Base-by-base conservation (phyloP, 2,888 invertebrate genomes). In the Drosophila affinis region DNA sequence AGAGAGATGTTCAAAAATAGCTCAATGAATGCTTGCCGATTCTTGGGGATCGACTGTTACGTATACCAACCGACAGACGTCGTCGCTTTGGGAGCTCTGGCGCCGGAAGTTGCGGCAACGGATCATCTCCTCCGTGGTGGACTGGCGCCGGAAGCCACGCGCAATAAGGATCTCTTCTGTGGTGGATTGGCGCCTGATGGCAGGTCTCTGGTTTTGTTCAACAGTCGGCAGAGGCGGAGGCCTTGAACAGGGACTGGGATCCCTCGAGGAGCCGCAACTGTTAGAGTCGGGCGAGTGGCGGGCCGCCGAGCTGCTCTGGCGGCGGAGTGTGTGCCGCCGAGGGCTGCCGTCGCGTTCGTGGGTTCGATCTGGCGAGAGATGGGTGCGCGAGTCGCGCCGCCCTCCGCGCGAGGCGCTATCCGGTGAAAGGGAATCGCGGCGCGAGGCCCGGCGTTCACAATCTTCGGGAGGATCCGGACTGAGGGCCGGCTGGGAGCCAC, bases 101-200 rank as follows among this genome's bases (percentile, higher is more conserved):
- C 97, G 94, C n/a, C 97, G 94, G 90, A 97, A 98, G 91, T 98
- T 98, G 39, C 97, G 94, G 89, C 97, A 97, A 10, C 97, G 94
- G 71, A 97, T 97, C 96, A 97, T 97, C 92, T 98, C 98, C 89
- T 98, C 97, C 0, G 97, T 97, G 9, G 98, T 98, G 4, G 97
- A 97, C 90, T 98, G 97, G 14, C 97, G 94, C 0, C 98, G 94
- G 91, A 98, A 98, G 3, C 98, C 98, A 62, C 97, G 94, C 0
- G 97, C 97, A 87, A 97, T 97, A 47, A 98, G 93, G 85, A 98
- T 98, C 92, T 98, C 98, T 91, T 97, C 97, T 0, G 97, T 98
- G 14, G 97, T 97, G 32, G 97, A 97, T 92, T 97, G 97, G 67
- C 97, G 93, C 67, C 97, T 93, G 70, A 97, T 96, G 79, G 96